phyloP scores from a whole-genome alignment of 2,888 invertebrate species.

The Oscheius sp. region DNA sequence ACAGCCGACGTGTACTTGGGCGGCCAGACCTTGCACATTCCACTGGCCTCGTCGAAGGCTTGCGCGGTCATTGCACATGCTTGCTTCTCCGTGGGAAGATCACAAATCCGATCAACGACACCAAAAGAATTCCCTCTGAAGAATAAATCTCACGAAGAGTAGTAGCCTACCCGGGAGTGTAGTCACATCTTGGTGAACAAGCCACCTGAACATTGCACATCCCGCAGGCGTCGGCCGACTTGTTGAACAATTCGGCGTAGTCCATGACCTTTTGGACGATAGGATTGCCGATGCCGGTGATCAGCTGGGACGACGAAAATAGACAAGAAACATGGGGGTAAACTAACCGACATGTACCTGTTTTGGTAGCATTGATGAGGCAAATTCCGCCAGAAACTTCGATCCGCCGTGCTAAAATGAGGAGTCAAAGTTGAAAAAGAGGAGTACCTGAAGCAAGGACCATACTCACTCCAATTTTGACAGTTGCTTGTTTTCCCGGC shows the following conservation, averaged over 20 bases:
- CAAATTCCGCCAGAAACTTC: constrained; percentile 64
- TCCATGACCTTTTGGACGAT: constrained; percentile 69
- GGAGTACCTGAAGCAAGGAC: constrained; percentile 64
- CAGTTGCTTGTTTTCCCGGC: constrained; percentile 63
- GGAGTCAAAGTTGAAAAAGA: not conserved
- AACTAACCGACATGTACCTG: constrained; percentile 64
- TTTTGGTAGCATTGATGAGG: constrained; percentile 67
- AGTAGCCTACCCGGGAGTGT: constrained; percentile 48
- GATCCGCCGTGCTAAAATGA: constrained; percentile 62
- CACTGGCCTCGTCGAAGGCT: constrained; percentile 59
- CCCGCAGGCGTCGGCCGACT: constrained; percentile 66
- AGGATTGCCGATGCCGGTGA: constrained; percentile 66
- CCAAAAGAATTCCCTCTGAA: constrained; percentile 67
- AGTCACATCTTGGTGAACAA: constrained; percentile 57
- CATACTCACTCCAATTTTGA: constrained; percentile 68
- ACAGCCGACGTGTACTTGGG: constrained; percentile 60
- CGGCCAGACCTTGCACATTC: constrained; percentile 67
- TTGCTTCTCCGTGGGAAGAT: constrained; percentile 66
- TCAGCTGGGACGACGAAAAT: constrained; percentile 57
- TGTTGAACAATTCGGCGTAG: constrained; percentile 69
- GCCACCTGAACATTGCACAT: constrained; percentile 70
- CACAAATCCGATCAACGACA: constrained; percentile 67
- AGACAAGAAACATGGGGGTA: not conserved
- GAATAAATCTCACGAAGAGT: not conserved
- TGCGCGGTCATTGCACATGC: constrained; percentile 69